Evolutionary conservation across 2,797 vertebrate species (phyloP).

Genomic region (Presbytis comata): DNA sequence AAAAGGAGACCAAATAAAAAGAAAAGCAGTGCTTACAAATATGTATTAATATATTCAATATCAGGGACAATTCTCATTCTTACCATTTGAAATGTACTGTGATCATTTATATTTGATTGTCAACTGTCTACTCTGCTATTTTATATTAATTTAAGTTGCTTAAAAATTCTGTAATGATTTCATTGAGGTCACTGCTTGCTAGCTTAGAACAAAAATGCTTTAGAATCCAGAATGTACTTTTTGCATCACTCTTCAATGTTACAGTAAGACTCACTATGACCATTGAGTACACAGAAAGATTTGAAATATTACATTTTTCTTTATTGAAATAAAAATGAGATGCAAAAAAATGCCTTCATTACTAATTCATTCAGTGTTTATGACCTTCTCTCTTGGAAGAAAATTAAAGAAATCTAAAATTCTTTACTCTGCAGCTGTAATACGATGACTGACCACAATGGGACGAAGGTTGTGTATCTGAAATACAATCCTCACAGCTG

Average conservation of each 20-base stretch:
- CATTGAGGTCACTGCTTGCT: background rate
- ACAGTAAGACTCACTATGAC: background rate
- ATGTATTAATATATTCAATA: background rate
- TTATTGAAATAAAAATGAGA: slow-evolving; percentile 30
- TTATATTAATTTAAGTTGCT: background rate
- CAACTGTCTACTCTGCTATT: background rate
- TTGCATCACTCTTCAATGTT: background rate
- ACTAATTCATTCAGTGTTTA: slow-evolving; percentile 50
- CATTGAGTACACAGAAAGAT: background rate
- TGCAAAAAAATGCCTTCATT: slow-evolving; percentile 24
- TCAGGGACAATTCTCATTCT: background rate
- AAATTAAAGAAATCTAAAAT: slow-evolving; percentile 51
- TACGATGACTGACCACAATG: slow-evolving; percentile 29
- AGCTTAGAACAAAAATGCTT: background rate
- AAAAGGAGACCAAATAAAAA: background rate
- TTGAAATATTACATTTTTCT: slow-evolving; percentile 42
- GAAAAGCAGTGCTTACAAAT: background rate
- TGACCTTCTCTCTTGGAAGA: slow-evolving; percentile 22
- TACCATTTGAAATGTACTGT: background rate
- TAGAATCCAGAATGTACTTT: slow-evolving; percentile 13
- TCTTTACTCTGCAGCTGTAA: slow-evolving; percentile 60
- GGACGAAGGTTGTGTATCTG: slow-evolving; percentile 33
- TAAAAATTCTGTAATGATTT: background rate
- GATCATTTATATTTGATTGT: background rate
- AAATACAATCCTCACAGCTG: slow-evolving; percentile 68